phyloP scores from a whole-genome alignment of 2,113 vertebrate species.

The Rhabdomys dilectus region DNA sequence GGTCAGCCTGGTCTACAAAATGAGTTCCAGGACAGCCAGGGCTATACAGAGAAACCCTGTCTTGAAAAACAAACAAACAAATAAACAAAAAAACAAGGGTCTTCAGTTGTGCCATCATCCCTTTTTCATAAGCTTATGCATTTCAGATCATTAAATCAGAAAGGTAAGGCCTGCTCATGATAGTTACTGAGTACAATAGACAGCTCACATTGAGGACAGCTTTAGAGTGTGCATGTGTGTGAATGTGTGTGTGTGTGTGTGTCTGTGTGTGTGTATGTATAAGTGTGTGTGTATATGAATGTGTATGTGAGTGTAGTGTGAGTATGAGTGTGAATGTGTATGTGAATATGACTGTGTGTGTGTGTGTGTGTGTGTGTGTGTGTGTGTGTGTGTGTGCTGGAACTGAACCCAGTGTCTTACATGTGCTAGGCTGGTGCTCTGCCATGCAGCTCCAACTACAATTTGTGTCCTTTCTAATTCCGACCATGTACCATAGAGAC shows the following conservation, averaged over 20 bases:
- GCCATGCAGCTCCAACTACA: no score
- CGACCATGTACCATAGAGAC: no score
- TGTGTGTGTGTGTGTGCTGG: not conserved
- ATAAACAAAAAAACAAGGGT: no score
- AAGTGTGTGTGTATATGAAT: not conserved
- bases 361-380: not conserved
- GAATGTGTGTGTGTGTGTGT: no score
- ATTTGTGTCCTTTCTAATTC: not conserved
- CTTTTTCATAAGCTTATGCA: not conserved
- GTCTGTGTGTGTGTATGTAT: not conserved
- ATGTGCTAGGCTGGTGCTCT: not conserved
- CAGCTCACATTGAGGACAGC: no score
- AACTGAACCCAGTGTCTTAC: not conserved
- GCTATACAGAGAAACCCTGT: no score
- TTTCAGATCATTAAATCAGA: constrained; percentile 19
- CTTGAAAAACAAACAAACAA: no score
- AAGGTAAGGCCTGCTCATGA: not conserved
- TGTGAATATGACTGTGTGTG: not conserved
- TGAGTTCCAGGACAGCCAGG: no score
- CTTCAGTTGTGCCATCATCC: not conserved
- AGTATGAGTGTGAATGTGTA: not conserved
- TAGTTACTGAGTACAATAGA: not conserved
- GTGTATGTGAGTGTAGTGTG: not conserved
- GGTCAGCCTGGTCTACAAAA: no score
- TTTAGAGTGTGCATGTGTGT: no score